phyloP scores from a whole-genome alignment of 2,797 vertebrate species.

The Kryptolebias ocellatus region DNA sequence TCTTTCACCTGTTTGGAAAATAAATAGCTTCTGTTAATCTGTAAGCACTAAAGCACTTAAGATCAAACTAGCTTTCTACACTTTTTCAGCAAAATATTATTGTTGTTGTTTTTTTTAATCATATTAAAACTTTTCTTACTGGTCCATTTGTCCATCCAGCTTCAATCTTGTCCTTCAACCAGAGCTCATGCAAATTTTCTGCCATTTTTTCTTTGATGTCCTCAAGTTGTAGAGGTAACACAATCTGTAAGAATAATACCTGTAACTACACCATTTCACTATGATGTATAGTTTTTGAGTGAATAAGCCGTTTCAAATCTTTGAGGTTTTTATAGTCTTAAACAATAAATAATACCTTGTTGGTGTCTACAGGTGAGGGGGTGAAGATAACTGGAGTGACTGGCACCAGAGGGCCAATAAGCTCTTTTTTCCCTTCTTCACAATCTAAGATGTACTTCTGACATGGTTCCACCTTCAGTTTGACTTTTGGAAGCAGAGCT shows the following conservation, averaged over 20 bases:
- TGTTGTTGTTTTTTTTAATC: background rate
- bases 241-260: conserved; percentile 78
- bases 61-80: background rate
- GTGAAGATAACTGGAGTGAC: conserved; percentile 87
- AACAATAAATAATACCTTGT: conserved; percentile 80
- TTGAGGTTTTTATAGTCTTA: too few relatives aligned
- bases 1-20: conserved; percentile 87
- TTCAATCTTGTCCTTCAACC: conserved; percentile 93
- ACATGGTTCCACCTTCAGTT: conserved; percentile 88
- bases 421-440: conserved; percentile 78
- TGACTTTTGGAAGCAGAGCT: conserved; percentile 88
- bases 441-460: conserved; percentile 86
- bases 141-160: conserved; percentile 91
- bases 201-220: conserved; percentile 91
- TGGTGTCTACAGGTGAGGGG: conserved; percentile 89
- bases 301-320: background rate
- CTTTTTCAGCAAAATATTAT: background rate
- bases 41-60: background rate
- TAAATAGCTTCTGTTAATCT: background rate
- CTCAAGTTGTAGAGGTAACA: conserved; percentile 89
- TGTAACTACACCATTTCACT: background rate
- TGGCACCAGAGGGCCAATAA: conserved; percentile 86
- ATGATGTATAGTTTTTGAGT: background rate
- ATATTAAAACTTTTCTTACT: conserved; percentile 72
- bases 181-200: conserved; percentile 94